Conservation (phyloP, 1,140 invertebrate genomes). For the Pogonus chalceus region DNA sequence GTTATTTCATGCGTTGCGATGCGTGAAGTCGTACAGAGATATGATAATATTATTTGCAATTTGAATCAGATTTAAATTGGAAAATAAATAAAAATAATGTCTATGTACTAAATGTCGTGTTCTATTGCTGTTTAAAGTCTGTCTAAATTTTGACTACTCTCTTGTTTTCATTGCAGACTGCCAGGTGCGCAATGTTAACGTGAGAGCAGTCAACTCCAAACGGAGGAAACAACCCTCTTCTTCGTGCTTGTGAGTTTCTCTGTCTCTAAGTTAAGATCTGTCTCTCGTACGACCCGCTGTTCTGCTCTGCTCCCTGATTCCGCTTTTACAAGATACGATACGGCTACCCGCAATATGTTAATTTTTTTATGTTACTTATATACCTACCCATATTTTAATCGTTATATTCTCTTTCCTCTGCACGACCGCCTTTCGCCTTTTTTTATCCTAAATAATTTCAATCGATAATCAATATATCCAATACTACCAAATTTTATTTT, state of each 20-base stretch:
- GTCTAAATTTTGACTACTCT: conserved; percentile 36
- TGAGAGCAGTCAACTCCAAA: conserved; percentile 62
- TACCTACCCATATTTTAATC: no score
- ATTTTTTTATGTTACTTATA: no score
- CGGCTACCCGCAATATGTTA: no score
- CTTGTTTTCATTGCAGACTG: conserved; percentile 57
- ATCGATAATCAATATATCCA: no score
- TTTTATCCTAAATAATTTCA: no score
- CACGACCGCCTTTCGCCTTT: no score
- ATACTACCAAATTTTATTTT: no score
- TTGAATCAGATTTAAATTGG: background rate
- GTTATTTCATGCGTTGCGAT: background rate
- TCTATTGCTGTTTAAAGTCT: conserved; percentile 3
- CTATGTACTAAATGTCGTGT: background rate
- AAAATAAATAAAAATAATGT: conserved; percentile 5
- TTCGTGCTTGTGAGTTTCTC: conserved; percentile 56
- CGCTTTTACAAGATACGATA: background rate
- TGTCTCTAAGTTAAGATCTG: conserved; percentile 50
- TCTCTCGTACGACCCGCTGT: conserved; percentile 16
- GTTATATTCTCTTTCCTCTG: no score
- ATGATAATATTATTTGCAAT: background rate
- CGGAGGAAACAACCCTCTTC: conserved; percentile 57
- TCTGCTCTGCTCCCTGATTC: background rate
- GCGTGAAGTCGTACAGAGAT: conserved; percentile 5
- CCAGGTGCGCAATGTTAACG: conserved; percentile 65